A percentile compares a stretch with the other conserved stretches of the same genome.
Conservation (phyloP, 37 sponge, comb jelly and placozoan species). For the Crambe crambe region DNA sequence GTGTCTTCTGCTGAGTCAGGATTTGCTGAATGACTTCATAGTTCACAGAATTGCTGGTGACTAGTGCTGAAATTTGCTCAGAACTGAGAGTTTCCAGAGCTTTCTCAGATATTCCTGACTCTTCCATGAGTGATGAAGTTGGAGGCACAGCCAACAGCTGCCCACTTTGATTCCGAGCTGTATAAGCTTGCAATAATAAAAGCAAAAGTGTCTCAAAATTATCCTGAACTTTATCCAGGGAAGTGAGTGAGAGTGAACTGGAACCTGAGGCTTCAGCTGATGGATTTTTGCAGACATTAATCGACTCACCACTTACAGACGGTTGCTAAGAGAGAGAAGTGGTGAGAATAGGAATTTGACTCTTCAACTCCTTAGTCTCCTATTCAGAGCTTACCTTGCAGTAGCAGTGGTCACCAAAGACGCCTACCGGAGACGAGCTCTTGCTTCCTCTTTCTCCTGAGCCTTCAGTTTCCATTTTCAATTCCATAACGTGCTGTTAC, state of each 20-base stretch:
- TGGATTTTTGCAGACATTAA: neutral
- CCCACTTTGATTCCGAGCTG: neutral
- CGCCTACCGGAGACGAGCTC: neutral
- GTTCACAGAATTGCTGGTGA: slow-evolving; percentile 71
- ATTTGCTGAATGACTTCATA: slow-evolving; percentile 78
- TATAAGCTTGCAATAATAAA: slow-evolving; percentile 23
- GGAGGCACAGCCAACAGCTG: neutral
- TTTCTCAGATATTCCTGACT: slow-evolving; percentile 42
- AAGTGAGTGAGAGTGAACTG: slow-evolving; percentile 8
- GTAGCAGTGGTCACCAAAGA: slow-evolving; percentile 17
- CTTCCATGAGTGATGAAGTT: neutral
- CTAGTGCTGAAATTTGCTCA: slow-evolving; percentile 57
- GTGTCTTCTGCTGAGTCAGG: slow-evolving; percentile 25
- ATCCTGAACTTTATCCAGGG: slow-evolving; percentile 32
- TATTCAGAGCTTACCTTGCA: slow-evolving; percentile 7
- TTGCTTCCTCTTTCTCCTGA: neutral
- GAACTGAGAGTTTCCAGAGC: slow-evolving; percentile 60
- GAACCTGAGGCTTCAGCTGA: neutral
- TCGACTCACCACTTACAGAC: neutral
- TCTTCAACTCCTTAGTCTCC: too few relatives aligned
- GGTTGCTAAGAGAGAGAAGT: neutral
- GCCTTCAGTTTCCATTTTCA: neutral
- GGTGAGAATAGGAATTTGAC: too few relatives aligned
- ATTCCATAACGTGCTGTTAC: neutral
- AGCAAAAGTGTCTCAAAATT: slow-evolving; percentile 51